These are phyloP conservation scores for Conus ventricosus DNA, from an alignment of 1,140 invertebrate species.

Conservation along the genomic window DNA sequence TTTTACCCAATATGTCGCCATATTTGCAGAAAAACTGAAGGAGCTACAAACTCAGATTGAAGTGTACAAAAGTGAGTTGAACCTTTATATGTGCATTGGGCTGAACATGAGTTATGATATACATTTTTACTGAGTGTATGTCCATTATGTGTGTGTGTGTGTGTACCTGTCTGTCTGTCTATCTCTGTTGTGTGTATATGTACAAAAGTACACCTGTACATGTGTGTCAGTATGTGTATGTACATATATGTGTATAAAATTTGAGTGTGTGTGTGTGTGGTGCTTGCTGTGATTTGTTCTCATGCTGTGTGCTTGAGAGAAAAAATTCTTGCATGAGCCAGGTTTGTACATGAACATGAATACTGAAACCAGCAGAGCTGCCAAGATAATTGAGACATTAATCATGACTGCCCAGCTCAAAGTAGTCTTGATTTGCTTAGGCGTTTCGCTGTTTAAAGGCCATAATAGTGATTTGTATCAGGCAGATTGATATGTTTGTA, in stretches of 20 bases:
- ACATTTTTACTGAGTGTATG: too few species aligned
- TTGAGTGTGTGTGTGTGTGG: background rate
- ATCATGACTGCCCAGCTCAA: background rate
- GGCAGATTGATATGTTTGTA: too few species aligned
- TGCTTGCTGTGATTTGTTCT: background rate
- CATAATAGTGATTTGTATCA: too few species aligned
- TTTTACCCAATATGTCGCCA: too few species aligned
- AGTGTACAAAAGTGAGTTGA: conserved; percentile 66
- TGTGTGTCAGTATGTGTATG: background rate
- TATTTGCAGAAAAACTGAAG: conserved; percentile 64
- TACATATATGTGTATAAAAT: background rate
- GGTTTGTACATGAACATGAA: background rate
- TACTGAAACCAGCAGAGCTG: background rate
- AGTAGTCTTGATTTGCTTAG: too few species aligned
- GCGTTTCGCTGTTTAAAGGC: too few species aligned
- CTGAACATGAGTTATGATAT: too few species aligned
- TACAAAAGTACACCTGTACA: background rate
- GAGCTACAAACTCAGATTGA: conserved; percentile 69
- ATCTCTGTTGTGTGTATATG: background rate
- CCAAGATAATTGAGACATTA: background rate
- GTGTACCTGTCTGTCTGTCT: background rate
- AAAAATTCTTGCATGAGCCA: background rate
- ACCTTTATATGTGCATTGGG: background rate
- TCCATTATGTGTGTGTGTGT: background rate
- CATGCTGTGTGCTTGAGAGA: background rate